phyloP scores from a whole-genome alignment of 2,797 vertebrate species.

The Sebastes kiyomatsui region DNA sequence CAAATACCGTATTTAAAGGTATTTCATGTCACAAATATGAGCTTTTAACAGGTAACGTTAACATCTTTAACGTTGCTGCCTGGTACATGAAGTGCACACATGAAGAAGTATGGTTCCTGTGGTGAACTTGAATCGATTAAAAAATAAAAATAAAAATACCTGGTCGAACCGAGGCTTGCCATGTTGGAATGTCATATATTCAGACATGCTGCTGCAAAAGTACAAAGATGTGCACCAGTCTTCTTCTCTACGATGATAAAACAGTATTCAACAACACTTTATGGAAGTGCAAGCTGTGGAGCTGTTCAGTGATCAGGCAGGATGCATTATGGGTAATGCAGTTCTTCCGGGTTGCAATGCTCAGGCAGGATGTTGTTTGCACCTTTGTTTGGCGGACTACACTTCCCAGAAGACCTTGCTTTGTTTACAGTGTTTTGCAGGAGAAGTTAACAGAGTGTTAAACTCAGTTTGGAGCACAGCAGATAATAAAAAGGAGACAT shows the following conservation, averaged over 20 bases:
- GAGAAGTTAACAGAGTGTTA: neutral
- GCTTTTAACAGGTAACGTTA: neutral
- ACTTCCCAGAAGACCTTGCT: slow-evolving; percentile 31
- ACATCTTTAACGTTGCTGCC: neutral
- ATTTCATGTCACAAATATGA: neutral
- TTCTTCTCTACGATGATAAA: neutral
- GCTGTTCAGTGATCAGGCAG: accelerated
- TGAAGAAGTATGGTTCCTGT: neutral
- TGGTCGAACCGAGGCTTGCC: slow-evolving; percentile 90
- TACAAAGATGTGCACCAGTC: accelerated
- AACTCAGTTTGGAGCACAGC: neutral
- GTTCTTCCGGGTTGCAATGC: slow-evolving; percentile 24
- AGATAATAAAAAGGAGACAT: too few species aligned
- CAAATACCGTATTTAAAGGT: too few species aligned
- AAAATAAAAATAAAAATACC: slow-evolving; percentile 75
- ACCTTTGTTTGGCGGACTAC: slow-evolving; percentile 17
- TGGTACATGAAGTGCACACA: neutral
- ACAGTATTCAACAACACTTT: neutral
- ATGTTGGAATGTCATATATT: slow-evolving; percentile 82
- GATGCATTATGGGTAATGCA: slow-evolving; percentile 67
- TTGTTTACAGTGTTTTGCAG: neutral
- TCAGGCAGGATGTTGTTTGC: accelerated
- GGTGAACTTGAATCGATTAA: neutral
- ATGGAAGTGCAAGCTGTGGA: neutral
- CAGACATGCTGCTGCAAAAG: slow-evolving; percentile 65